A percentile compares a stretch with the other conserved stretches of the same genome.
phyloP scores from a whole-genome alignment of 2,113 vertebrate genomes.

The Calyptomena viridis region DNA sequence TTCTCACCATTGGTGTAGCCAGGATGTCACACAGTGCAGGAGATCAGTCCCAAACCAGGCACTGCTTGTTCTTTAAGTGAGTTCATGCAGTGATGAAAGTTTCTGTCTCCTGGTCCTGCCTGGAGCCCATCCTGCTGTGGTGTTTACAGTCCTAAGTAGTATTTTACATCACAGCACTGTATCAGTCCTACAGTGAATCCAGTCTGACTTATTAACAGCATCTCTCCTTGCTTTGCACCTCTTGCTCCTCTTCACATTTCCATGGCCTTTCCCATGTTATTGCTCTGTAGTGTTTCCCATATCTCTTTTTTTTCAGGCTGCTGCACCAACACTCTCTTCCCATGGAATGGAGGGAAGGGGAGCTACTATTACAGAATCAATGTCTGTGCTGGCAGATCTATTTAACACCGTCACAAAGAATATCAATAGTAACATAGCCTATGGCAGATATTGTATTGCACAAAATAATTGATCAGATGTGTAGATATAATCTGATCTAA shows the following conservation, averaged over 20 bases:
- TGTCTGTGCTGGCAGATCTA: background rate
- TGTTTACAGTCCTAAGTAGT: background rate
- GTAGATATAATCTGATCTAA: background rate
- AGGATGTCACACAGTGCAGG: background rate
- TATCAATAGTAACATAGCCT: background rate
- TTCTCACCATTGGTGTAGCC: background rate
- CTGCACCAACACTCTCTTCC: background rate
- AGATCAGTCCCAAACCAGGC: rapidly evolving
- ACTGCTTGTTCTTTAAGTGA: background rate
- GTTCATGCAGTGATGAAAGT: background rate
- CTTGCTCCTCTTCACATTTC: background rate
- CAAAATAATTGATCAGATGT: background rate
- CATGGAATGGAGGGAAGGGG: too few species aligned
- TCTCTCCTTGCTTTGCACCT: background rate
- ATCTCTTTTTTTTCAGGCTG: background rate
- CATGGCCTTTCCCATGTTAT: background rate
- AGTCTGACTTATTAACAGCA: background rate
- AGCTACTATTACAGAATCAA: background rate
- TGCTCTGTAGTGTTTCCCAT: background rate
- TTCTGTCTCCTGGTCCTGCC: background rate
- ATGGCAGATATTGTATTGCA: background rate
- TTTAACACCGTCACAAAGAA: background rate
- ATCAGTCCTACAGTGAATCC: background rate
- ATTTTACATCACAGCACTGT: rapidly evolving
- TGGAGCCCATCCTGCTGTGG: rapidly evolving